Evolutionary conservation across 2,113 vertebrate genomes (phyloP).

Genomic region (Indri indri): DNA sequence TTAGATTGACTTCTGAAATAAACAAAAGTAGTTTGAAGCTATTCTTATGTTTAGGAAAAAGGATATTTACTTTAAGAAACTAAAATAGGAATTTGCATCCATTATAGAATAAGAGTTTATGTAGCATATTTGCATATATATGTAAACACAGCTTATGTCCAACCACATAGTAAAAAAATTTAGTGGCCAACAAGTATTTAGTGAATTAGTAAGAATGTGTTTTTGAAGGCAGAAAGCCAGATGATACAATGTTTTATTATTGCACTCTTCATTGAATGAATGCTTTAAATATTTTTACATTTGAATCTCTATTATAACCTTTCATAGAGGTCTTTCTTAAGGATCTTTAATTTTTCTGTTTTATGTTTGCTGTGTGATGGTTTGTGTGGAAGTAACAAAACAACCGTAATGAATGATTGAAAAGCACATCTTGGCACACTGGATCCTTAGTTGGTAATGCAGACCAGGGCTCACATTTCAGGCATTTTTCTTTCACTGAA

Average conservation of each 20-base stretch:
- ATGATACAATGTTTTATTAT: background rate
- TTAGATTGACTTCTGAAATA: constrained; percentile 21
- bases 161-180: background rate
- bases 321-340: background rate
- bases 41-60: background rate
- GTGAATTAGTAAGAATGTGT: background rate
- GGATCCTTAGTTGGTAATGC: background rate
- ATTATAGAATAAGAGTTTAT: constrained; percentile 28
- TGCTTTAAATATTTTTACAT: constrained; percentile 11
- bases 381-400: background rate
- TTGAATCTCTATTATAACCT: background rate
- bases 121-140: background rate
- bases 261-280: background rate
- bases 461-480: background rate
- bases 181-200: background rate
- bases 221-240: background rate
- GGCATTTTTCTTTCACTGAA: constrained; percentile 13
- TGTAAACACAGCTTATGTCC: background rate
- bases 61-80: background rate
- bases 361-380: background rate
- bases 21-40: background rate
- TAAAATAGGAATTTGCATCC: background rate
- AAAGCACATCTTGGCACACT: background rate
- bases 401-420: background rate
- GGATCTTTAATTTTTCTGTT: background rate